A percentile compares a stretch with the other conserved stretches of the same genome.
Conservation (phyloP, 1,140 invertebrate species). For the Cephus cinctus region DNA sequence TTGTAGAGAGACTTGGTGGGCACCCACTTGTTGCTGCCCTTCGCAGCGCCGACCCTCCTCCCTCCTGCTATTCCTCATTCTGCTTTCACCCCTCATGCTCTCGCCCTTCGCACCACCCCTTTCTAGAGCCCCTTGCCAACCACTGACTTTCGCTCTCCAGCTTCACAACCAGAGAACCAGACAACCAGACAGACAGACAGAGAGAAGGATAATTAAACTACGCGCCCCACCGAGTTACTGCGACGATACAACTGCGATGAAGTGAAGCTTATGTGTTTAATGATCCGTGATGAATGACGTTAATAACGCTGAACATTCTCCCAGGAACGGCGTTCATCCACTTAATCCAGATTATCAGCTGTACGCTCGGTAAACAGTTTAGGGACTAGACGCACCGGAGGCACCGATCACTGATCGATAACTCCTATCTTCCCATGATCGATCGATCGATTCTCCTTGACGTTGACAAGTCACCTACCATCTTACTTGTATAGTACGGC, state of each 20-base stretch:
- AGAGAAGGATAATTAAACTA: constrained; percentile 7
- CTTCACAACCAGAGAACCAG: too few species aligned
- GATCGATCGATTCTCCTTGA: too few species aligned
- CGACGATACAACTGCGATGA: not conserved
- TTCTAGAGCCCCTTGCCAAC: too few species aligned
- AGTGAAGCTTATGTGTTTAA: not conserved
- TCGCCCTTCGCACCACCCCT: not conserved
- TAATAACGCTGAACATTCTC: not conserved
- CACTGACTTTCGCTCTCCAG: too few species aligned
- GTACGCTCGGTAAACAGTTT: too few species aligned
- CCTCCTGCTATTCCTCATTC: not conserved
- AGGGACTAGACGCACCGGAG: too few species aligned
- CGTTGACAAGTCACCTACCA: too few species aligned
- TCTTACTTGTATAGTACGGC: too few species aligned
- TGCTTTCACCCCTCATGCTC: not conserved
- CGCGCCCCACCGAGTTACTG: not conserved
- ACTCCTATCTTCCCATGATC: too few species aligned
- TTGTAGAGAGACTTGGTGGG: constrained; percentile 22
- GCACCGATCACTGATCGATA: too few species aligned
- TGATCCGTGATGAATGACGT: not conserved
- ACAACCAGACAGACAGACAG: too few species aligned
- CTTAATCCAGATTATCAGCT: too few species aligned
- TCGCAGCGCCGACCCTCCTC: constrained; percentile 28
- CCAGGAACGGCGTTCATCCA: not conserved
- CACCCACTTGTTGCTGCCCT: constrained; percentile 47